phyloP scores from a whole-genome alignment of 2,113 vertebrate genomes.

The Hystrix brachyura region DNA sequence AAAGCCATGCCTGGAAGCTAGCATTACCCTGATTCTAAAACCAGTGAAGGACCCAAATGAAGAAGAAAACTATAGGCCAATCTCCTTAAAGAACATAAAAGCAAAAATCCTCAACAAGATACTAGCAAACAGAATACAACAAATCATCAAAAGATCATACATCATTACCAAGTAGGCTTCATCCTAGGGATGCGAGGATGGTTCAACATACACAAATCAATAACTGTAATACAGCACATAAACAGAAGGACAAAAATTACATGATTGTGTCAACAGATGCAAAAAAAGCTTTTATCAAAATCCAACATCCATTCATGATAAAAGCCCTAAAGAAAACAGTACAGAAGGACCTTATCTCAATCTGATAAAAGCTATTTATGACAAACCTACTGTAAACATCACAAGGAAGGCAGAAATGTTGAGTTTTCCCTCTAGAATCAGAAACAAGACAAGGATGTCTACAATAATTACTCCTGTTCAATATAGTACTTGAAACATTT shows the following conservation, averaged over 20 bases:
- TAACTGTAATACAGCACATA: neutral
- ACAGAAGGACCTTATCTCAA: no score
- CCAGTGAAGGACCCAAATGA: neutral
- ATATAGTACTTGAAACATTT: no score
- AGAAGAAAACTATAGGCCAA: neutral
- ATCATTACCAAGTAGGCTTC: neutral
- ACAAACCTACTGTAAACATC: no score
- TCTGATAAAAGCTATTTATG: no score
- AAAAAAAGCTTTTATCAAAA: no score
- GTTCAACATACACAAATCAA: neutral
- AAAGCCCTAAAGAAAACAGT: no score
- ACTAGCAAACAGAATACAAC: neutral
- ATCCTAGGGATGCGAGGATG: neutral
- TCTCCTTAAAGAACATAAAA: neutral
- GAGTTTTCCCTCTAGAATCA: no score
- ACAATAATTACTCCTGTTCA: no score
- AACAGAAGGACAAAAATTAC: neutral
- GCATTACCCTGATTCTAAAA: neutral
- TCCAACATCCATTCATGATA: no score
- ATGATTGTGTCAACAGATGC: no score
- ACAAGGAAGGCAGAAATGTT: no score
- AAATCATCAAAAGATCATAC: neutral
- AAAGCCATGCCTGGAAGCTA: neutral
- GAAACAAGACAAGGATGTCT: no score
- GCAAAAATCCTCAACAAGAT: neutral